These are phyloP conservation scores for Geodia barretti DNA, from an alignment of 37 sponge, comb jelly and placozoan genomes.

Conservation along the genomic window DNA sequence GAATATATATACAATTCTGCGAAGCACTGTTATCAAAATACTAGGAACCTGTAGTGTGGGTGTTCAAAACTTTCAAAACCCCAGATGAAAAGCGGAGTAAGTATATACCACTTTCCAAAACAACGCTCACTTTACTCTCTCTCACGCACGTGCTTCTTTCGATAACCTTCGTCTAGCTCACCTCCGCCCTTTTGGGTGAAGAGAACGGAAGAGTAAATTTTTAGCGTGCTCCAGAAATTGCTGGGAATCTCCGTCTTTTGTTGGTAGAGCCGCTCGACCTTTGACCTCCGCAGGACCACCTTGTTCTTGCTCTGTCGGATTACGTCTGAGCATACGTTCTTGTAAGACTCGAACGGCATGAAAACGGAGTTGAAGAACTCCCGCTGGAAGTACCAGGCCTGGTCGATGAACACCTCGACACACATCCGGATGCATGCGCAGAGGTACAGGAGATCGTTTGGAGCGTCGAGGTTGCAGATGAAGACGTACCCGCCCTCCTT, in stretches of 20 bases:
- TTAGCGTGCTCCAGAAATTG: constrained; percentile 30
- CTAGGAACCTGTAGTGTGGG: too few relatives aligned
- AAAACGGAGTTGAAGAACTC: constrained; percentile 21
- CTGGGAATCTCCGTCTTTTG: not conserved
- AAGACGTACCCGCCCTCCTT: constrained; percentile 17
- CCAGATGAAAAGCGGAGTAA: too few relatives aligned
- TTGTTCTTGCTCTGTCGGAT: not conserved
- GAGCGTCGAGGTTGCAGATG: constrained; percentile 15
- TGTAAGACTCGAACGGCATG: constrained; percentile 23
- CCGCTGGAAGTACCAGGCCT: constrained; percentile 19
- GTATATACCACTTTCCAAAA: too few relatives aligned
- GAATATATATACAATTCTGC: too few relatives aligned
- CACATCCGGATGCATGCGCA: constrained; percentile 30
- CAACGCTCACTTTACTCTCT: too few relatives aligned
- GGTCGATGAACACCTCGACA: constrained; percentile 14
- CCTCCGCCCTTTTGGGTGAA: constrained; percentile 18
- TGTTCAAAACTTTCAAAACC: too few relatives aligned
- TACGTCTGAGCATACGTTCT: constrained; percentile 7
- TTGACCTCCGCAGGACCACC: constrained; percentile 2
- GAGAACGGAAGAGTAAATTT: constrained; percentile 28
- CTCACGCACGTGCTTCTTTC: too few relatives aligned
- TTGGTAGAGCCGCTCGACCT: constrained; percentile 6
- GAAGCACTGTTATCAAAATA: too few relatives aligned
- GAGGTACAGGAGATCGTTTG: constrained; percentile 4
- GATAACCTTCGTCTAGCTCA: constrained; percentile 11